Percentiles rank a stretch among this genome's conserved stretches.
These are phyloP conservation scores for Acleris cristana DNA, from an alignment of 2,888 invertebrate genomes.

Conservation along the genomic window DNA sequence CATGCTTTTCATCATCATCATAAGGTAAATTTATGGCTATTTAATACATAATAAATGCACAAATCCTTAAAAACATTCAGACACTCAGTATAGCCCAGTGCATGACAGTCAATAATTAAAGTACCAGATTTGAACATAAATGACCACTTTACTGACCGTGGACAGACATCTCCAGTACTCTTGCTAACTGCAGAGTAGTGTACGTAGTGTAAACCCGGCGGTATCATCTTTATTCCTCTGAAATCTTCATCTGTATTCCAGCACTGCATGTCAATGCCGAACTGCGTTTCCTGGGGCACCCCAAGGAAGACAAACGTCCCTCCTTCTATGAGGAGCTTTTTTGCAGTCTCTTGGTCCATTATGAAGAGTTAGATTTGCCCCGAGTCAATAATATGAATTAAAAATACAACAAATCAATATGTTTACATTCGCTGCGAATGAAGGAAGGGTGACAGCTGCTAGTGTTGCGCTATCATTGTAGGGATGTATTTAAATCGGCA, in stretches of 20 bases:
- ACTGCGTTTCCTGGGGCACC: constrained; percentile 95
- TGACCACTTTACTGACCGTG: constrained; percentile 75
- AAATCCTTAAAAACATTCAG: not conserved
- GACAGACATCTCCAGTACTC: constrained; percentile 86
- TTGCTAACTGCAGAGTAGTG: constrained; percentile 90
- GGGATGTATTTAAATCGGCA: no score
- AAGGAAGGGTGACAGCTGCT: not conserved
- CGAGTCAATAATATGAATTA: constrained; percentile 53
- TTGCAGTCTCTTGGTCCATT: constrained; percentile 91
- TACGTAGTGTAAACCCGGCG: constrained; percentile 97
- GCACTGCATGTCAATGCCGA: constrained; percentile 94
- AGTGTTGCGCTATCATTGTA: no score
- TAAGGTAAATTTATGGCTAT: no score
- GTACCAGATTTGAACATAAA: not conserved
- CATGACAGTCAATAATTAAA: not conserved
- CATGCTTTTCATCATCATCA: no score
- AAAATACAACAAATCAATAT: constrained; percentile 58
- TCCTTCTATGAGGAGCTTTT: constrained; percentile 90
- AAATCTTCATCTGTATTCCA: constrained; percentile 97
- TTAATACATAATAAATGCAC: not conserved
- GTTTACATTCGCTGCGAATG: constrained; percentile 55
- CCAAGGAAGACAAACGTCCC: constrained; percentile 92
- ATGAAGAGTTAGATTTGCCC: constrained; percentile 45
- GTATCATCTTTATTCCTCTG: constrained; percentile 99
- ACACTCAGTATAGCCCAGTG: not conserved